Percentiles rank a stretch among this genome's conserved stretches.
Evolutionary conservation across 2,113 vertebrate species (phyloP).

Genomic region (Platanista minor): DNA sequence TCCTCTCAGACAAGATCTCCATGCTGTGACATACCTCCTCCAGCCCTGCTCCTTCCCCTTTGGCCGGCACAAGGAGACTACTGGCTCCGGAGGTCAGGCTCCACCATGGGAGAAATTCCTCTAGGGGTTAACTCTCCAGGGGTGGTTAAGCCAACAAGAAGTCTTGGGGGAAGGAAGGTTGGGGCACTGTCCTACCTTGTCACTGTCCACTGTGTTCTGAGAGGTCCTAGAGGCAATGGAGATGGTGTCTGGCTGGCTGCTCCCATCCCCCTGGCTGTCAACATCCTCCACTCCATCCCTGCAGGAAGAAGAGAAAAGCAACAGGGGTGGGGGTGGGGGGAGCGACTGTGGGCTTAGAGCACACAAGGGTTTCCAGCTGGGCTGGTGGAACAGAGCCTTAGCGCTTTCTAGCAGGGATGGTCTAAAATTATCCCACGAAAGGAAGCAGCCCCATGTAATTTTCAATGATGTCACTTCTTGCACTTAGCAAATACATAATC

Average conservation of each 20-base stretch:
- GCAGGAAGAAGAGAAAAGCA: conserved; percentile 59
- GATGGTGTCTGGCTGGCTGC: conserved; percentile 98
- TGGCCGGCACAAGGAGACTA: not conserved
- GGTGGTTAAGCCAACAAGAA: not conserved
- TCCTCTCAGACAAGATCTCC: not conserved
- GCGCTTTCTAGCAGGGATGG: not conserved
- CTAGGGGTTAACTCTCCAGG: not conserved
- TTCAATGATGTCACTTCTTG: conserved; percentile 36
- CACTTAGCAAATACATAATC: conserved; percentile 56
- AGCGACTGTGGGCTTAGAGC: conserved; percentile 46
- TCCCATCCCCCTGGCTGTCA: conserved; percentile 97
- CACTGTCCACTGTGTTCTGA: conserved; percentile 98
- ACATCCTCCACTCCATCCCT: conserved; percentile 94
- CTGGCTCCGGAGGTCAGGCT: not conserved
- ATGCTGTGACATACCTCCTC: not conserved
- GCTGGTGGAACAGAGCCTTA: conserved; percentile 13
- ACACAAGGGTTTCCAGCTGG: conserved; percentile 43
- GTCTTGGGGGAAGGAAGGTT: conserved; percentile 37
- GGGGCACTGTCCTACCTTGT: conserved; percentile 90
- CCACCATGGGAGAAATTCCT: not conserved
- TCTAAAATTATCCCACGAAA: conserved; percentile 49
- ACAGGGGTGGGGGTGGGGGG: conserved; percentile 66
- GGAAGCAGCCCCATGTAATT: conserved; percentile 53
- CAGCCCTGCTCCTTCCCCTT: not conserved
- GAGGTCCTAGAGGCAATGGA: conserved; percentile 98